phyloP scores from a whole-genome alignment of 2,797 vertebrate species.

The Hydrolagus colliei region DNA sequence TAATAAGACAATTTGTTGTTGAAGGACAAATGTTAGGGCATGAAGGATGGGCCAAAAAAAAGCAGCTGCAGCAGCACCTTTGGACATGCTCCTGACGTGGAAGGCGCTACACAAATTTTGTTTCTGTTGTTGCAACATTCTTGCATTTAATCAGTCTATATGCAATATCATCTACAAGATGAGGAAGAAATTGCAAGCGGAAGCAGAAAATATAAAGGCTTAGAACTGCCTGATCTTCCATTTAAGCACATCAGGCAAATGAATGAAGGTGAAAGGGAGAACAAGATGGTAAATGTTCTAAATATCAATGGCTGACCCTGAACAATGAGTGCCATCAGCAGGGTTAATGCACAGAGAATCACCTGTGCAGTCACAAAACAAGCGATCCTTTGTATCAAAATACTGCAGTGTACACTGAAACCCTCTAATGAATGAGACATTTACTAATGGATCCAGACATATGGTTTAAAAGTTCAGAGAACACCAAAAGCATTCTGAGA shows the following conservation, averaged over 20 bases:
- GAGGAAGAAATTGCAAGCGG: too few species aligned
- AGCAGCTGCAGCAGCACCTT: too few species aligned
- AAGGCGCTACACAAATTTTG: too few species aligned
- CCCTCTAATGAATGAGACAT: constrained; percentile 7
- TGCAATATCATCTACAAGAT: too few species aligned
- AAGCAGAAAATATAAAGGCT: too few species aligned
- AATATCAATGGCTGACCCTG: too few species aligned
- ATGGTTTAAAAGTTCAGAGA: not conserved
- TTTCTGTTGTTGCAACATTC: too few species aligned
- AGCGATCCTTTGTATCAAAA: not conserved
- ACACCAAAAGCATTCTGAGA: constrained; percentile 3
- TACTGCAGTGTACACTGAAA: constrained; percentile 1
- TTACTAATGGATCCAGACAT: not conserved
- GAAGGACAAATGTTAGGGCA: too few species aligned
- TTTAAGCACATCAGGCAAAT: not conserved
- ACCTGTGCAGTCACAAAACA: constrained; percentile 15
- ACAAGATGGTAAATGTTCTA: not conserved
- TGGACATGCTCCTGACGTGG: too few species aligned
- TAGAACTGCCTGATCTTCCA: not conserved
- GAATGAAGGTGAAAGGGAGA: not conserved
- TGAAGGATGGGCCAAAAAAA: too few species aligned
- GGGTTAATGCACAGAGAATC: not conserved
- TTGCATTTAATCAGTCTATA: too few species aligned
- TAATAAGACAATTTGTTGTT: too few species aligned
- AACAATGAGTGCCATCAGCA: not conserved